Percentiles rank a stretch among this genome's conserved stretches.
Evolutionary conservation across 2,113 vertebrate species (phyloP).

Genomic region (Hyaena hyaena): DNA sequence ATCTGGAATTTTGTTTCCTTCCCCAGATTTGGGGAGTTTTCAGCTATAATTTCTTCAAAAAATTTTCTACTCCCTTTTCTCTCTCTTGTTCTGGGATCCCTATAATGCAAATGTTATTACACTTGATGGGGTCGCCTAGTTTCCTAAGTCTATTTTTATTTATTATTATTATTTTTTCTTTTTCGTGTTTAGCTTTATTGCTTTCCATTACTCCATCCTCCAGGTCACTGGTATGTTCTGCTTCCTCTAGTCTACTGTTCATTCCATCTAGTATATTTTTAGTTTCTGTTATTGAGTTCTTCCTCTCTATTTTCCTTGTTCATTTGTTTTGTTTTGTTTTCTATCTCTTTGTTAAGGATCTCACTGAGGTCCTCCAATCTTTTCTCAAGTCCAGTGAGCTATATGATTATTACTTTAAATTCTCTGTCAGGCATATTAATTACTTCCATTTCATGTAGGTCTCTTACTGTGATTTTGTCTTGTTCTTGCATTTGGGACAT

Average conservation of each 20-base stretch:
- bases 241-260: neutral
- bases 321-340: neutral
- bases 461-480: neutral
- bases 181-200: neutral
- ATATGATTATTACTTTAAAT: neutral
- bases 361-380: neutral
- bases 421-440: neutral
- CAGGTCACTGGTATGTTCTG: neutral
- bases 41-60: neutral
- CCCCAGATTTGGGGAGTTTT: neutral
- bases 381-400: neutral
- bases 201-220: neutral
- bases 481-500: neutral
- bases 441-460: neutral
- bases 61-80: neutral
- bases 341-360: neutral
- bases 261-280: neutral
- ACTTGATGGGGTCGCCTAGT: neutral
- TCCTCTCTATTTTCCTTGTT: neutral
- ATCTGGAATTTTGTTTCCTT: neutral
- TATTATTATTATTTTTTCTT: neutral
- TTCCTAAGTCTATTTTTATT: neutral
- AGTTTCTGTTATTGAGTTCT: neutral
- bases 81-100: neutral
- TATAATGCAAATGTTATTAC: neutral